Evolutionary conservation across 2,113 vertebrate species (phyloP), one percentile per base, ranked within the genome.

Genomic region (Ciconia boyciana): DNA sequence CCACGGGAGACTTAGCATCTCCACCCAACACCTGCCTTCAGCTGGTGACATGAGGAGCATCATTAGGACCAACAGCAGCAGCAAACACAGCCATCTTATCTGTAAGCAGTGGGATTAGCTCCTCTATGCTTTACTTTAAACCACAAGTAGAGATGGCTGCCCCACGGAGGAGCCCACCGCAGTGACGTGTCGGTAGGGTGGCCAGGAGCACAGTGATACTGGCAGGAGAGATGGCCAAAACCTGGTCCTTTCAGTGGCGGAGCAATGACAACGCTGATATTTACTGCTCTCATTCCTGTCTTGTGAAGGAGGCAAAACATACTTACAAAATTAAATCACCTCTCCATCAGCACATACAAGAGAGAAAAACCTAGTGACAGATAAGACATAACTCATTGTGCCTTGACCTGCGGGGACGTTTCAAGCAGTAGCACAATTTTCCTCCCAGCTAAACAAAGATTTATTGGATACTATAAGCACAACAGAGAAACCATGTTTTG

Each of bases 141-240:
- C 10, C 32, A 20, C 32, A 62, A 16, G 16, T 11, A 72, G 36
- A 69, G 18, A 5, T 0, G 7, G 61, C 19, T 1, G 0, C 52
- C 44, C 44, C 26, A 10, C 1, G 2, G 41, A 36, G 28, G 26
- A 71, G n/a, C 29, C 26, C 72, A 48, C 9, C 2, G 2, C 57
- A 44, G 36, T 4, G 58, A 16, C 15, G 2, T 4, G n/a, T 19
- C 4, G 3, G 18, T 34, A 16, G 51, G 22, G 49, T 51, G 65
- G 32, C 32, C 7, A 0, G 43, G 21, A 64, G 21, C 49, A 31
- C 48, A 10, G 55, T 3, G 16, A 41, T 10, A 39, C 17, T 5
- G 1, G 46, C 55, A 55, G 20, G 64, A 57, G 43, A 64, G 25
- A 32, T 43, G 64, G 36, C 21, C 72, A 55, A 71, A 71, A 48